Evolutionary conservation across 2,113 vertebrate species (phyloP).

Genomic region (Aldabrachelys gigantea): DNA sequence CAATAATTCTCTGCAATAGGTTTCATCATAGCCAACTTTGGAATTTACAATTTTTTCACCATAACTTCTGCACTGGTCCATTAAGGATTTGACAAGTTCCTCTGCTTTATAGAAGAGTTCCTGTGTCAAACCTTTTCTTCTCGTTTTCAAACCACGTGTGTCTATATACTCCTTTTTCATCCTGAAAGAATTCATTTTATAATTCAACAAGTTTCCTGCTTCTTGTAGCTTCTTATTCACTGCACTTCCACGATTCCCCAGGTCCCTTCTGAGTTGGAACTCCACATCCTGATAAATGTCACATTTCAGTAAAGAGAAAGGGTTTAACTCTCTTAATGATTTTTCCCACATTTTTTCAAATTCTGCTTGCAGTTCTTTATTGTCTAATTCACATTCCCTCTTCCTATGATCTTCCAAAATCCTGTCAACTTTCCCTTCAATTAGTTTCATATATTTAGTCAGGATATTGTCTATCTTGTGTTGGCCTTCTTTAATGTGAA

Average conservation of each 20-base stretch:
- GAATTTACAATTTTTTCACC: conserved; percentile 54
- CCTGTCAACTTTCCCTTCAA: conserved; percentile 64
- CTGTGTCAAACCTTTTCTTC: background rate
- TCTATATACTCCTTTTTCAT: conserved; percentile 68
- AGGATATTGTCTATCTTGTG: conserved; percentile 67
- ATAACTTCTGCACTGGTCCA: conserved; percentile 61
- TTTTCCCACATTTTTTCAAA: conserved; percentile 78
- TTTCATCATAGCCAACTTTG: conserved; percentile 65
- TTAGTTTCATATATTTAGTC: conserved; percentile 43
- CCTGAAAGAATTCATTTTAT: conserved; percentile 21
- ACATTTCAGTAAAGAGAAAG: conserved; percentile 55
- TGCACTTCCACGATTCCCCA: conserved; percentile 37
- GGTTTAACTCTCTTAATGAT: background rate
- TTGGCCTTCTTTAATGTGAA: conserved; percentile 58
- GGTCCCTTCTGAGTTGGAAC: conserved; percentile 66
- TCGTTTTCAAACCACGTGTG: background rate
- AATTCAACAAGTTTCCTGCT: conserved; percentile 28
- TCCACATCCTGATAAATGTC: conserved; percentile 68
- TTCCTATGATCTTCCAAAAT: conserved; percentile 62
- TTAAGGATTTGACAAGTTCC: conserved; percentile 53
- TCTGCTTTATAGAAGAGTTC: conserved; percentile 49
- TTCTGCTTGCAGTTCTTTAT: conserved; percentile 68
- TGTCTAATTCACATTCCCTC: conserved; percentile 51
- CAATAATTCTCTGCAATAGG: conserved; percentile 59
- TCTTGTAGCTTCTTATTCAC: conserved; percentile 71